Evolutionary conservation across 2,797 vertebrate genomes (phyloP), one percentile per base, ranked within the genome.

Genomic region (Lutjanus campechanus): DNA sequence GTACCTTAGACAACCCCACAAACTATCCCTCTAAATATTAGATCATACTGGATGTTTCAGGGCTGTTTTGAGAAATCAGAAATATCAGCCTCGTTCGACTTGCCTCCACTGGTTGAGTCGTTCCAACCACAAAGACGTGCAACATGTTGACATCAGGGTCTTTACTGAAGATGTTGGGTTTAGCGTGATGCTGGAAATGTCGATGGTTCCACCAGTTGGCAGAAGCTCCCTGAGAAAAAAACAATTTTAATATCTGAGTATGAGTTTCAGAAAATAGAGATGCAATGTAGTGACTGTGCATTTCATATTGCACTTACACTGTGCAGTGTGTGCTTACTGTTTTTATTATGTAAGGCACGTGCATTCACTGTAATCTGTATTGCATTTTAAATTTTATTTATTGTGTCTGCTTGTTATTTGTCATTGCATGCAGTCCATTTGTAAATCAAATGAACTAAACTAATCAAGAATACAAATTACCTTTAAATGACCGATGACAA

Each of bases 171-270:
- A 98, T 86, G 86, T 99, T 99, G 75, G 98, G 97, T 82, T 99
- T 99, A 60, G 97, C 97, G 0, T 99, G 98, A 79, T 99, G 98
- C 86, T 98, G 97, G 92, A 97, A 99, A 90, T 99, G 98, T 7
- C 97, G 96, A 72, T 99, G 98, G 91, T 99, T 99, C 98, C 98
- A 99, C 98, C 98, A 99, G 89, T 96, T 97, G 62, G 96, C 97
- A 10, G 98, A 98, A 10, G 97, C 98, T 22, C 98, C 98, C 98
- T 99, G 82, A 62, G 43, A 73, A 66, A 76, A 63, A 5, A 3
- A 25, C 1, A 13, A 15, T 47, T 47, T 47, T 47, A 15, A 6
- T 47, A 47, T 47, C 46, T 12, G 46, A 5, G 13, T 47, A 46
- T 13, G 15, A 47, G 4, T 47, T 15, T 47, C 46, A 15, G 46